Conservation (phyloP, 2,113 vertebrate genomes). For the Cavia aperea region DNA sequence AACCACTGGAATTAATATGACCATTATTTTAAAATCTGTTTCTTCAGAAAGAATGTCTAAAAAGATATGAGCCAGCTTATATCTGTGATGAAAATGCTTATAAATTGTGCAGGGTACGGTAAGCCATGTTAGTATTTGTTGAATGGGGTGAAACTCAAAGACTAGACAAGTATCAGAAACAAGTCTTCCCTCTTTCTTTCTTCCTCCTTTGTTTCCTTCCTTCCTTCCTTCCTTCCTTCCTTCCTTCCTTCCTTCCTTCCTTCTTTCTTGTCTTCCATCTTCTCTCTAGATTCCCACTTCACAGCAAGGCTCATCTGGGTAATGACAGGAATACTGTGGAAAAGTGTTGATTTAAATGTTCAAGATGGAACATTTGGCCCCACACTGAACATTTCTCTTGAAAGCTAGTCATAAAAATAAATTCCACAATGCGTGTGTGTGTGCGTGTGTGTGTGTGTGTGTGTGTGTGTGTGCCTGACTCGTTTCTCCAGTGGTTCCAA, state of each 20-base stretch:
- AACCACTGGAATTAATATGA: not conserved
- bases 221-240: not conserved
- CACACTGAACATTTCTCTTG: not conserved
- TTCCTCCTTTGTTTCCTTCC: not conserved
- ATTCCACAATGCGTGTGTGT: not conserved
- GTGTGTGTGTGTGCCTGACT: not conserved
- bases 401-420: constrained; percentile 41
- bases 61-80: not conserved
- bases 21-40: not conserved
- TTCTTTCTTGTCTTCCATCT: not conserved
- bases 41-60: not conserved
- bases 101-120: not conserved
- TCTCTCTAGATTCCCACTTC: not conserved
- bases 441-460: too few species aligned
- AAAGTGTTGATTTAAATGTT: not conserved
- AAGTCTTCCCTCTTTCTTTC: not conserved
- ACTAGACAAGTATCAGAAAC: not conserved
- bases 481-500: not conserved
- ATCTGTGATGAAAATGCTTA: not conserved
- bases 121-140: not conserved
- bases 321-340: not conserved
- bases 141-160: not conserved
- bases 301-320: not conserved
- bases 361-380: not conserved
- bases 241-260: not conserved